Evolutionary conservation across 2,113 vertebrate species (phyloP).

Genomic region (Nothobranchius kuhntae): DNA sequence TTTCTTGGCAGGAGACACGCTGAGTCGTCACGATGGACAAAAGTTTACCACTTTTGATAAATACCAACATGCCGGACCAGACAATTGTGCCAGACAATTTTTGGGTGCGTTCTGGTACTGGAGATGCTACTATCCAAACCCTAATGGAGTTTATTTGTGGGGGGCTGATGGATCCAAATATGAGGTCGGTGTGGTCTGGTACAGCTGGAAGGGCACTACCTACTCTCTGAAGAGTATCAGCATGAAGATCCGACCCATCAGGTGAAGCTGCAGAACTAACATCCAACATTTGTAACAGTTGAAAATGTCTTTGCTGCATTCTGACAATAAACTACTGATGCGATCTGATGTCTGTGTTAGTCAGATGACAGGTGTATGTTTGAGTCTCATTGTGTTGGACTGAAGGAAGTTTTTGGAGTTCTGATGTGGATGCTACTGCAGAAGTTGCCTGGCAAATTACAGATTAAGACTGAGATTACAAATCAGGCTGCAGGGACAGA

Average conservation of each 20-base stretch:
- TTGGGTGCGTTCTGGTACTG: constrained; percentile 1
- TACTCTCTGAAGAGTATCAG: constrained; percentile 1
- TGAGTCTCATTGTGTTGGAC: no score
- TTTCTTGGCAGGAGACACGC: neutral
- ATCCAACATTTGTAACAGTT: neutral
- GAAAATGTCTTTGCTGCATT: neutral
- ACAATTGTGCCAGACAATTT: neutral
- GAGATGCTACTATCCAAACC: neutral
- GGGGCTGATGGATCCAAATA: neutral
- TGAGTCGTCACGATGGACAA: neutral
- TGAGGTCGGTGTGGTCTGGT: neutral
- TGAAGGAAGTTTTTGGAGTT: no score
- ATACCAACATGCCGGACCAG: neutral
- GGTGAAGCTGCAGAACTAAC: neutral
- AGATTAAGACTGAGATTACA: no score
- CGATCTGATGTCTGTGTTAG: neutral
- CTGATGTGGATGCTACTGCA: no score
- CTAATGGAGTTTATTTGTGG: neutral
- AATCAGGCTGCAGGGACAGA: no score
- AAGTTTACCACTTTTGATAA: neutral
- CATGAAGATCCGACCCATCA: neutral
- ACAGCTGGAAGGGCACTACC: neutral
- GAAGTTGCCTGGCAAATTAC: no score
- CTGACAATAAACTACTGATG: neutral
- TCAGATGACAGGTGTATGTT: no score